Base-by-base conservation (phyloP, 2,113 vertebrate species). In the Condylura cristata region DNA sequence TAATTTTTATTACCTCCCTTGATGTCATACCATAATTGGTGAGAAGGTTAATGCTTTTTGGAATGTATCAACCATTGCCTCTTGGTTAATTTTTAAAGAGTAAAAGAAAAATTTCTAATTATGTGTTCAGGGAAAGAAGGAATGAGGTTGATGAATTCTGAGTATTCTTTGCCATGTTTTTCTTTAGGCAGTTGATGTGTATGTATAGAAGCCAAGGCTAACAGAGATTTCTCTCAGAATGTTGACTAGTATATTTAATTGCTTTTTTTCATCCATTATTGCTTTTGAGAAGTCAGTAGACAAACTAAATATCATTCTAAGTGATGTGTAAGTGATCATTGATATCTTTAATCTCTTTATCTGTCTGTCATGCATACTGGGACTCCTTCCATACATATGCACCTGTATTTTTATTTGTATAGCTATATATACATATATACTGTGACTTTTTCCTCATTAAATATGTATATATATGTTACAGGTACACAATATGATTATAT, bases 211-310 rank as follows among this genome's bases (percentile, higher is more conserved):
- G 48, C 30, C 56, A 74, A 85, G 41, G 14, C 24, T 84, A 17
- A 92, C n/a, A 75, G 12, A n/a, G 37, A 88, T n/a, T 95, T 75
- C 12, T 80, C 16, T 81, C 39, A 90, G 1, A 46, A 75, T 80
- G 20, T 75, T 87, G 37, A 51, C 79, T n/a, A 74, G 75, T 48
- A n/a, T 56, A 56, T 74, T 88, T 86, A 13, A 56, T 34, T 83
- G 20, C 17, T 28, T 93, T 46, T 22, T 53, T 53, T 70, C 79
- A 12, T 20, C 12, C 8, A 72, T 24, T 70, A 63, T 83, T 92
- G 37, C 20, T 92, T 87, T 72, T 86, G 26, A 94, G 82, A 60
- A 88, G 56, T 80, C 22, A 92, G 26, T 34, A 53, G 44, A 93
- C 51, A 93, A 92, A 0, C 37, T 51, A 86, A 92, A 75, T 70